phyloP scores from a whole-genome alignment of 2,797 vertebrate genomes.

The Chelon auratus region DNA sequence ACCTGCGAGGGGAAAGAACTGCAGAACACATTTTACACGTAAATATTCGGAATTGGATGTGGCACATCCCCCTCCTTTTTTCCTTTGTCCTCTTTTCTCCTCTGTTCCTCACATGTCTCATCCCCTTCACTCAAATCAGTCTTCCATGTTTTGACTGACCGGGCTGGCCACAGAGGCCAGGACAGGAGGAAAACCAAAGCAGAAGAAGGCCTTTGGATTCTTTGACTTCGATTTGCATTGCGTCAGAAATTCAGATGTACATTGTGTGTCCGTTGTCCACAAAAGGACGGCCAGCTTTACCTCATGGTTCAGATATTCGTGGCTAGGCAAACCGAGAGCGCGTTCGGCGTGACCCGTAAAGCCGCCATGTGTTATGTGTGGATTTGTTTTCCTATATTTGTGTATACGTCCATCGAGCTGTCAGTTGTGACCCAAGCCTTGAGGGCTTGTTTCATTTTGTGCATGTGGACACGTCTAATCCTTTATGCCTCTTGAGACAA shows the following conservation, averaged over 20 bases:
- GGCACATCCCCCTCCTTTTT: conserved; percentile 71
- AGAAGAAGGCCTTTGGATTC: conserved; percentile 61
- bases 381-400: conserved; percentile 67
- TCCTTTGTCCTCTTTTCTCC: conserved; percentile 48
- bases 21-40: conserved; percentile 76
- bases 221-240: conserved; percentile 77
- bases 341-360: conserved; percentile 58
- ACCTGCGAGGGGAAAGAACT: conserved; percentile 71
- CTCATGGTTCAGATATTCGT: conserved; percentile 73
- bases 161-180: conserved; percentile 66
- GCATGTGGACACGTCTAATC: conserved; percentile 31
- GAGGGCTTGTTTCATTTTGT: conserved; percentile 36
- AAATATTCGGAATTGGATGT: conserved; percentile 82
- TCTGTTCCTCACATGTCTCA: conserved; percentile 72
- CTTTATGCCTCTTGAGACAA: conserved; percentile 49
- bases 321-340: conserved; percentile 46
- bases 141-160: conserved; percentile 73
- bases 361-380: conserved; percentile 67
- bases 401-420: conserved; percentile 46
- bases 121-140: conserved; percentile 74
- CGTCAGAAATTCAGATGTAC: conserved; percentile 74
- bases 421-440: conserved; percentile 57
- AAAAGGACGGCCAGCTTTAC: conserved; percentile 68
- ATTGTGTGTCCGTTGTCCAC: conserved; percentile 71
- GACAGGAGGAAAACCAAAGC: conserved; percentile 76